Evolutionary conservation across 2,113 vertebrate species (phyloP).

Genomic region (Eidolon helvum): DNA sequence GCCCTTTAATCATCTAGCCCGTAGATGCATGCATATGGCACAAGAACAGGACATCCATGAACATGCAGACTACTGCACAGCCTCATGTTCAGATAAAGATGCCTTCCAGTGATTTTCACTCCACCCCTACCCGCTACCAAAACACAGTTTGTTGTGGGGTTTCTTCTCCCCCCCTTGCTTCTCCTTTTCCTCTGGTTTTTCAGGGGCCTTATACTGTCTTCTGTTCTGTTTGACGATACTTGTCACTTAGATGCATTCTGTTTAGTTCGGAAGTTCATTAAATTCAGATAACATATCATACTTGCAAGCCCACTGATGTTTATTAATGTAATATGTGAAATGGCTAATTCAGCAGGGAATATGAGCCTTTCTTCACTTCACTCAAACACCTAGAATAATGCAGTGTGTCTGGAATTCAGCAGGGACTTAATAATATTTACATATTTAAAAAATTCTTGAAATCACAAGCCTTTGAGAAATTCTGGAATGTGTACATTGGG

Average conservation of each 20-base stretch:
- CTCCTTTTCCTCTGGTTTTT: background rate
- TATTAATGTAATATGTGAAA: slow-evolving; percentile 69
- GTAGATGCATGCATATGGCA: slow-evolving; percentile 13
- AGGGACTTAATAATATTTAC: slow-evolving; percentile 45
- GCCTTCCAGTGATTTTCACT: background rate
- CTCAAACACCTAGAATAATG: slow-evolving; percentile 69
- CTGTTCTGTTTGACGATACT: slow-evolving; percentile 62
- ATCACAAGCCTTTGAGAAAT: slow-evolving; percentile 67
- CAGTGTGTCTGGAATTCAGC: slow-evolving; percentile 28
- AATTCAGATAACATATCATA: slow-evolving; percentile 61
- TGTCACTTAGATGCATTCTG: slow-evolving; percentile 59
- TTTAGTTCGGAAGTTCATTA: slow-evolving; percentile 79
- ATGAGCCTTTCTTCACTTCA: slow-evolving; percentile 63
- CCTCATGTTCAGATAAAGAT: background rate
- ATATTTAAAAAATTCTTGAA: slow-evolving; percentile 68
- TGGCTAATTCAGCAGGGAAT: slow-evolving; percentile 64
- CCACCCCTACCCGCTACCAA: no score
- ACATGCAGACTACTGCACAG: background rate
- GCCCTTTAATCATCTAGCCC: slow-evolving; percentile 45
- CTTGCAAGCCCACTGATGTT: slow-evolving; percentile 70
- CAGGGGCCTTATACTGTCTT: slow-evolving; percentile 20
- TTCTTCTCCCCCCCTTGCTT: background rate
- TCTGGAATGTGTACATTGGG: slow-evolving; percentile 17
- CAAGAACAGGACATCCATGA: background rate
- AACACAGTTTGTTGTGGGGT: background rate